Evolutionary conservation across 1,140 invertebrate genomes (phyloP).

Genomic region (Scaptomyza montana): DNA sequence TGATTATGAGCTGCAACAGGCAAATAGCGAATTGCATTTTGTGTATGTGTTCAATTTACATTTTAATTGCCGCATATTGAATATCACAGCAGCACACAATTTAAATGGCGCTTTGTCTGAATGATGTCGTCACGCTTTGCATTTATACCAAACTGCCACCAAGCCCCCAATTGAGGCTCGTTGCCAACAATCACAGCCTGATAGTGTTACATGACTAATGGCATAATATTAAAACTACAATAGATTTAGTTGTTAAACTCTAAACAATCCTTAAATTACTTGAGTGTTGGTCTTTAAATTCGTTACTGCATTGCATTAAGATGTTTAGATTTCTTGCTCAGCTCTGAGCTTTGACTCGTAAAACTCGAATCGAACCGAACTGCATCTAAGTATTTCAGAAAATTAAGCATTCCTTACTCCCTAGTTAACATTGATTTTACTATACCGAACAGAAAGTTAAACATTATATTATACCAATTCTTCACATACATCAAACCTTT

Average conservation of each 20-base stretch:
- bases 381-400: too few species aligned
- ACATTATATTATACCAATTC: too few species aligned
- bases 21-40: constrained; percentile 65
- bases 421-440: too few species aligned
- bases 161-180: constrained; percentile 31
- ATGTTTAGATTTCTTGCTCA: too few species aligned
- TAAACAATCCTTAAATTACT: constrained; percentile 12
- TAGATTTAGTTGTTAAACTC: constrained; percentile 4
- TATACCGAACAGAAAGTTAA: too few species aligned
- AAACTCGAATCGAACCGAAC: too few species aligned
- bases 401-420: too few species aligned
- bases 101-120: constrained; percentile 66
- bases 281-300: background rate
- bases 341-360: too few species aligned
- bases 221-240: constrained; percentile 13
- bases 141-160: constrained; percentile 17
- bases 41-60: constrained; percentile 63
- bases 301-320: too few species aligned
- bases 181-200: constrained; percentile 13
- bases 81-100: constrained; percentile 37
- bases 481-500: too few species aligned
- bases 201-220: constrained; percentile 37
- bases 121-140: constrained; percentile 72
- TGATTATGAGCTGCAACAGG: constrained; percentile 54
- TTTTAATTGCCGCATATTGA: constrained; percentile 74